Evolutionary conservation across 2,797 vertebrate genomes (phyloP).

Genomic region (Tokudaia tokunoshimensis): DNA sequence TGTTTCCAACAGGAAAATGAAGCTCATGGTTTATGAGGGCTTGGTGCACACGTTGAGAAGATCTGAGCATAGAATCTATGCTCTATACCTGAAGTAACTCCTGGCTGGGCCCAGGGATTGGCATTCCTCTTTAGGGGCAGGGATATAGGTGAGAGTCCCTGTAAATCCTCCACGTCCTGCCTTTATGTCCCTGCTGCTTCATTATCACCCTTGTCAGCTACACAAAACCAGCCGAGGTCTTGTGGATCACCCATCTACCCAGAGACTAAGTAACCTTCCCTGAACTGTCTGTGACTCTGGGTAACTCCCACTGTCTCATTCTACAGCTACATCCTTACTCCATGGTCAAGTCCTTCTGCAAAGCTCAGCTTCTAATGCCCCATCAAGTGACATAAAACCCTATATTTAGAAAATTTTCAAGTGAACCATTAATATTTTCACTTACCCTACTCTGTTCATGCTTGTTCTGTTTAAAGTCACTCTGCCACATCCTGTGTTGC

Average conservation of each 20-base stretch:
- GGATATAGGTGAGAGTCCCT: background rate
- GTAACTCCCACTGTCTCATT: background rate
- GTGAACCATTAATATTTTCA: background rate
- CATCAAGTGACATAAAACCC: background rate
- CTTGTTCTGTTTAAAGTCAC: constrained; percentile 5
- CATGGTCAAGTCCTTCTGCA: background rate
- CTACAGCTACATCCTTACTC: background rate
- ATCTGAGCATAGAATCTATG: background rate
- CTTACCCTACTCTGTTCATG: background rate
- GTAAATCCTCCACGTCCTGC: background rate
- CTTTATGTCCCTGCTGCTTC: background rate
- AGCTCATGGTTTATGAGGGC: background rate
- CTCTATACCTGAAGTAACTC: background rate
- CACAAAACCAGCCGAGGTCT: background rate
- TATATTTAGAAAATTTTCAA: background rate
- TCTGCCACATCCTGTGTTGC: background rate
- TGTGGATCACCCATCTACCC: background rate
- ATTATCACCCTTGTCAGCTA: background rate
- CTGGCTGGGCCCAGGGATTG: background rate
- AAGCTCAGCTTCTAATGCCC: background rate
- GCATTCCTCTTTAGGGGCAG: background rate
- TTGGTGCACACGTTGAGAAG: background rate
- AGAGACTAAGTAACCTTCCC: background rate
- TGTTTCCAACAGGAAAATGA: background rate
- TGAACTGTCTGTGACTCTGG: background rate